These are phyloP conservation scores for Anoplopoma fimbria DNA, from an alignment of 2,113 vertebrate genomes.

Conservation along the genomic window DNA sequence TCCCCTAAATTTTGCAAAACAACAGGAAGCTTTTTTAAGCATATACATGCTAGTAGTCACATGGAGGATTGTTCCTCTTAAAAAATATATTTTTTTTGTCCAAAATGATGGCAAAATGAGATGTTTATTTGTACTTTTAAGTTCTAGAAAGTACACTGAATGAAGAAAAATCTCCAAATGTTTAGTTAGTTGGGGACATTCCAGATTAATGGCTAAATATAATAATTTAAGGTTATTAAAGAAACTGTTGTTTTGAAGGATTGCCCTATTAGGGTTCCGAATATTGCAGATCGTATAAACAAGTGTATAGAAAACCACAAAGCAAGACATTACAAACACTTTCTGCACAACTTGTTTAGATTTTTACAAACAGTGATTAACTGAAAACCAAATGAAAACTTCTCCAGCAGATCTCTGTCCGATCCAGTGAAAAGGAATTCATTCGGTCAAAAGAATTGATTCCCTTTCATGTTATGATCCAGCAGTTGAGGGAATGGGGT, in stretches of 20 bases:
- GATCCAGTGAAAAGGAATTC: conserved; percentile 44
- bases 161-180: neutral
- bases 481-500: conserved; percentile 55
- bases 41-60: neutral
- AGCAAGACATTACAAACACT: neutral
- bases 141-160: no score
- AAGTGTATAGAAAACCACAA: neutral
- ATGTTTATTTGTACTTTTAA: neutral
- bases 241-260: neutral
- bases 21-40: neutral
- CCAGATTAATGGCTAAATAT: neutral
- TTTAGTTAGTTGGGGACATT: neutral
- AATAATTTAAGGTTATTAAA: neutral
- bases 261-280: neutral
- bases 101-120: neutral
- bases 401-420: conserved; percentile 15
- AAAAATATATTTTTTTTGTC: no score
- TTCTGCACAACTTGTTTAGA: neutral
- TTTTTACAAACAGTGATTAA: neutral
- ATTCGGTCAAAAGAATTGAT: conserved; percentile 43
- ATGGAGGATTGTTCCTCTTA: neutral
- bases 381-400: neutral
- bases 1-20: neutral
- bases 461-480: conserved; percentile 65
- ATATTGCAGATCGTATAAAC: neutral